Base-by-base conservation (phyloP, 2,113 vertebrate species). In the Tyrannus savana region DNA sequence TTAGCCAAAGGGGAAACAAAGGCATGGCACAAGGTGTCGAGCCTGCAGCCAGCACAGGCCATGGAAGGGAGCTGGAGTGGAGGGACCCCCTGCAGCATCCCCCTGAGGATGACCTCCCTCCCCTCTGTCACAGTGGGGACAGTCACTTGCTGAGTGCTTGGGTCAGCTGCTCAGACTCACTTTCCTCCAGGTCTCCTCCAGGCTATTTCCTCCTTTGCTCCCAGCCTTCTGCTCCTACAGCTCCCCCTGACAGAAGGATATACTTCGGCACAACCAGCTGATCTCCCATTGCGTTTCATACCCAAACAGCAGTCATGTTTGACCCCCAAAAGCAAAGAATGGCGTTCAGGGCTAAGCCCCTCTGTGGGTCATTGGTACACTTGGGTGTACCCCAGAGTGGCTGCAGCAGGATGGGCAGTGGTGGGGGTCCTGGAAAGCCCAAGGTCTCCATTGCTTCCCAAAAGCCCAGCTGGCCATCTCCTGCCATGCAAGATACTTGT, bases 41-140 rank as follows among this genome's bases (percentile, higher is more conserved):
- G 42, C 50, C 66, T 64, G 67, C 44, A 59, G 56, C 35, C 67
- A 47, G 33, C 56, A 59, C 4, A 2, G 24, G 58, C 47, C 50
- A 74, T 2, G 16, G 91, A 85, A 44, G 19, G 10, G 39, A 71
- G 37, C 23, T 7, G 8, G 44, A 85, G 78, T 1, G 5, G 44
- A 59, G 33, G 0, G 2, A 72, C 12, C 12, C 35, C 18, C 79
- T 69, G 49, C 58, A 84, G 69, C 55, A 78, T 22, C 27, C 50
- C 71, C 59, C 30, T 8, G 7, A 37, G 77, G 37, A 41, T 30
- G 60, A 39, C 60, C 37, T 30, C 37, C 60, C 18, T 41, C 27
- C 0, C 1, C 35, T 46, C 68, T 4, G 3, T 35, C 7, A 3
- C 28, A 73, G 73, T 1, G 1, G 19, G 5, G 2, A 41, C 41